Percentiles rank a stretch among this genome's conserved stretches.
Evolutionary conservation across 2,888 invertebrate genomes (phyloP).

Genomic region (Eumacrocentrus americanus): DNA sequence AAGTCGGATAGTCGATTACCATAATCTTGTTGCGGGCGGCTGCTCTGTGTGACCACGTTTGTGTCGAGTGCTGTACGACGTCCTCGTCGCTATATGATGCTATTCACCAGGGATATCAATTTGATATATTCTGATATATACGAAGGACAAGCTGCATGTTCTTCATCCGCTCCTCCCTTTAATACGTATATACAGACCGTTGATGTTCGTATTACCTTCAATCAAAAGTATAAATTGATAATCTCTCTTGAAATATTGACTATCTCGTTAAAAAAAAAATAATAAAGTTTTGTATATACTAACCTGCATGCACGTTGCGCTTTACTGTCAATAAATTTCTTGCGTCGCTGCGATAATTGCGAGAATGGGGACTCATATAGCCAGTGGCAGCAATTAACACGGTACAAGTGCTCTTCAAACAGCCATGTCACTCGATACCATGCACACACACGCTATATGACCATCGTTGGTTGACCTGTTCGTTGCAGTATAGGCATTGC

Average conservation of each 20-base stretch:
- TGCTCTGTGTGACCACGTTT: conserved; percentile 15
- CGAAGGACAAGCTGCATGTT: too few species aligned
- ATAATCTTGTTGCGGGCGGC: conserved; percentile 56
- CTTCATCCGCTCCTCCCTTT: too few species aligned
- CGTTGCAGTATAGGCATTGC: too few species aligned
- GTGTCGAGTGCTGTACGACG: conserved; percentile 12
- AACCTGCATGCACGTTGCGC: too few species aligned
- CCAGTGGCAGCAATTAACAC: not conserved
- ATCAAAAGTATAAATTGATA: too few species aligned
- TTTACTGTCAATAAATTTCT: too few species aligned
- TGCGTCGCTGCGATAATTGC: not conserved
- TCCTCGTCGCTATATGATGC: not conserved
- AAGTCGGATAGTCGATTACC: conserved; percentile 60
- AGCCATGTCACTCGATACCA: not conserved
- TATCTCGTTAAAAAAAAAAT: too few species aligned
- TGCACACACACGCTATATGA: not conserved
- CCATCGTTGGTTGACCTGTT: too few species aligned
- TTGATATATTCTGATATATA: not conserved
- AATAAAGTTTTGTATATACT: too few species aligned
- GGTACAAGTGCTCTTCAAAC: not conserved
- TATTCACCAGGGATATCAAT: conserved; percentile 18
- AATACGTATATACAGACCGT: too few species aligned
- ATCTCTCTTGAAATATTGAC: too few species aligned
- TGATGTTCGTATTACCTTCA: too few species aligned
- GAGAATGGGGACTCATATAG: not conserved